Percentiles rank a stretch among this genome's conserved stretches.
These are phyloP conservation scores for Ernsta delagoae DNA, from an alignment of 2,888 invertebrate genomes.

Conservation along the genomic window DNA sequence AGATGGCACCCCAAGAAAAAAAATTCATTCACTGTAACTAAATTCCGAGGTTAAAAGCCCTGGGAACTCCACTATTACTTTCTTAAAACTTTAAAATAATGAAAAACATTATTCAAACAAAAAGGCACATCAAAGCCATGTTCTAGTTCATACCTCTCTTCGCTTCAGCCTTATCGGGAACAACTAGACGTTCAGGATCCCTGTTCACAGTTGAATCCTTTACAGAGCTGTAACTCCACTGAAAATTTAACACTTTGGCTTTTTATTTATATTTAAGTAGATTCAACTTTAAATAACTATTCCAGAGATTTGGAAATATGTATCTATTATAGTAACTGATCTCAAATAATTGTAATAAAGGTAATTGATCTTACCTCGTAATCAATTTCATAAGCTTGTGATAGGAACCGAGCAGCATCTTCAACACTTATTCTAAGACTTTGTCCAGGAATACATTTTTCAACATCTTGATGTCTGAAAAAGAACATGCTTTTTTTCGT, in stretches of 20 bases:
- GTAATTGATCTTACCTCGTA: conserved; percentile 69
- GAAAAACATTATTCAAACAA: too few species aligned
- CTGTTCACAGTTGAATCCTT: conserved; percentile 38
- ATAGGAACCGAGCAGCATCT: conserved; percentile 69
- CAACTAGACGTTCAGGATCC: conserved; percentile 52
- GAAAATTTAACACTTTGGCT: neutral
- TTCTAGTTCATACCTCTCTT: conserved; percentile 59
- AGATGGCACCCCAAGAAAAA: too few species aligned
- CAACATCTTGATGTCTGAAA: conserved; percentile 74
- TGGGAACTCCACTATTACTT: too few species aligned
- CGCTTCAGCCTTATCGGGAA: conserved; percentile 47
- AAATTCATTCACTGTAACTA: too few species aligned
- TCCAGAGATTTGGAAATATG: neutral
- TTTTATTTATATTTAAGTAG: too few species aligned
- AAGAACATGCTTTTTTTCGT: too few species aligned
- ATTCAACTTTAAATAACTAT: too few species aligned
- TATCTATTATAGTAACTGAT: too few species aligned
- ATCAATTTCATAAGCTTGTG: conserved; percentile 73
- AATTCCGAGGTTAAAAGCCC: too few species aligned
- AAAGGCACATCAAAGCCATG: too few species aligned
- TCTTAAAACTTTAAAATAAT: too few species aligned
- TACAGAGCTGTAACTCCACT: conserved; percentile 45
- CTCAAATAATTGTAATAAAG: too few species aligned
- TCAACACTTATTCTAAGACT: conserved; percentile 76
- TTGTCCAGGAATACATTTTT: conserved; percentile 86